Base-by-base conservation (phyloP, 2,113 vertebrate species). In the Oncorhynchus kisutch region DNA sequence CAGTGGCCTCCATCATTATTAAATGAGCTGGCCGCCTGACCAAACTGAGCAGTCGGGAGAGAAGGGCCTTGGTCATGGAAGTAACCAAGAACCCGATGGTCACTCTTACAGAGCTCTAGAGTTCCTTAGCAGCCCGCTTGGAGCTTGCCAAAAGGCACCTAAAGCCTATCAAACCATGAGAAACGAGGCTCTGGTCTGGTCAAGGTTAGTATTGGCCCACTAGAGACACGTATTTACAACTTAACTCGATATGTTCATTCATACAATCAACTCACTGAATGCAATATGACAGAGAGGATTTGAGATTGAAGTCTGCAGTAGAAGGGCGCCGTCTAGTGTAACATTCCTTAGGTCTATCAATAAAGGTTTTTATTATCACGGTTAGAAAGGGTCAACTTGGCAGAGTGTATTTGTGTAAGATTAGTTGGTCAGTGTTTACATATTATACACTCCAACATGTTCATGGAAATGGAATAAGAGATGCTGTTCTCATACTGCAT, bases 401-500 rank as follows among this genome's bases (percentile, higher is more conserved):
- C 64, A 78, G 59, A 71, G 68, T 85, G 73, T 45, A 45, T 45
- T 12, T 82, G 70, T 78, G 81, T 67, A 67, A 27, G 75, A 83
- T 81, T 27, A 49, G 60, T 29, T 39, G 9, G 14, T 66, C 24
- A 22, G 39, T 64, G 78, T 74, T 78, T 73, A 67, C 80, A 45
- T 45, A 86, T 82, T 45, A 82, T 72, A 66, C 68, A 82, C 76
- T 39, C 4, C 20, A 81, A 85, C 78, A 62, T 86, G 77, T 86
- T 83, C 72, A 60, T 54, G 82, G 78, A 27, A 4, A 66, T 66
- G 87, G 83, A 87, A 84, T 71, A 31, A 73, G 79, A 87, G 78
- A 79, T 78, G 79, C 85, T 77, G 80, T 73, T 85, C 86, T 89
- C 87, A 69, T 69, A 77, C 85, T 88, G 75, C 87, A 70, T 76